These are phyloP conservation scores for Lasioglossum leucozonium DNA, from an alignment of 2,888 invertebrate species.

Conservation along the genomic window DNA sequence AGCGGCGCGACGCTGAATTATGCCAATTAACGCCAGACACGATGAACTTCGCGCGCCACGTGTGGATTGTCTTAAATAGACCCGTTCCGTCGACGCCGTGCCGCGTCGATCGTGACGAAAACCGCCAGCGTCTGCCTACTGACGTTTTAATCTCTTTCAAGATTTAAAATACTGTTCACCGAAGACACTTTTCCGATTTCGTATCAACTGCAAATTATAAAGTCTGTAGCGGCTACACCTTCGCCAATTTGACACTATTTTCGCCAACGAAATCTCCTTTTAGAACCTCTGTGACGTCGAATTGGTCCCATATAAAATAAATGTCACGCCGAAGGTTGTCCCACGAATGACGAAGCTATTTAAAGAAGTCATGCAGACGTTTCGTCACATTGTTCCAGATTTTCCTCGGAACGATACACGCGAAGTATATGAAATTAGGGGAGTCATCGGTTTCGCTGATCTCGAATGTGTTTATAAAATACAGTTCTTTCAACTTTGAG, in stretches of 20 bases:
- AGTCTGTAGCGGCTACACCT: neutral
- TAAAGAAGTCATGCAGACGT: too few species aligned
- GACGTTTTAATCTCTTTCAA: neutral
- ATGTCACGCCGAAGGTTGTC: too few species aligned
- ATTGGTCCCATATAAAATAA: too few species aligned
- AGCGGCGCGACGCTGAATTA: conserved; percentile 44
- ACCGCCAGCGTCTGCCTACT: neutral
- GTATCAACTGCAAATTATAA: neutral
- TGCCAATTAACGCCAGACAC: conserved; percentile 67
- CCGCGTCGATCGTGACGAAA: neutral
- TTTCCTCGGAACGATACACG: too few species aligned
- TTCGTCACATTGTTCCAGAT: too few species aligned
- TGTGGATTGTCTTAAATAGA: conserved; percentile 48
- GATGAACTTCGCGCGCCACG: conserved; percentile 61
- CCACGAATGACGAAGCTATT: too few species aligned
- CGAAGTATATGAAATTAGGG: too few species aligned
- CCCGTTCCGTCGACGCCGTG: conserved; percentile 1
- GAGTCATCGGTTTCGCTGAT: too few species aligned
- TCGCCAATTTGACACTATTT: neutral
- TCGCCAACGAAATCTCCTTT: too few species aligned
- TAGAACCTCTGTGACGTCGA: too few species aligned
- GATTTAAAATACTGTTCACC: neutral
- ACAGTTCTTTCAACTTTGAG: too few species aligned
- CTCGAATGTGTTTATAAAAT: too few species aligned
- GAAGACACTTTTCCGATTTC: neutral